phyloP scores from a whole-genome alignment of 2,888 invertebrate genomes.

The Trachelus tabidus region DNA sequence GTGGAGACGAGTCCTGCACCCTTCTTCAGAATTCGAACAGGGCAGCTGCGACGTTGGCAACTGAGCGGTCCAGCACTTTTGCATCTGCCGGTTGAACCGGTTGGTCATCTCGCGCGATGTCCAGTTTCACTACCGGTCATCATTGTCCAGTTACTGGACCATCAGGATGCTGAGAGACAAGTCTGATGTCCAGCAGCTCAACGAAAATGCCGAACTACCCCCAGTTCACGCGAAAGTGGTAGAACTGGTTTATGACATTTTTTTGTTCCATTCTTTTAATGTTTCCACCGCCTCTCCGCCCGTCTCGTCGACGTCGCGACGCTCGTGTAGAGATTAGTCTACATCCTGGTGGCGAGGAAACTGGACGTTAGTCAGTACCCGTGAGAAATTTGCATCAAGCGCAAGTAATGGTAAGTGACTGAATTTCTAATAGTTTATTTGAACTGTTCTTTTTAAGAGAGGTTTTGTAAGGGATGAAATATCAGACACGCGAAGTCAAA shows the following conservation, averaged over 20 bases:
- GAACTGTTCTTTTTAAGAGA: conserved; percentile 1
- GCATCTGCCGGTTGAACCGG: conserved; percentile 64
- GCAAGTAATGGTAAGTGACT: neutral
- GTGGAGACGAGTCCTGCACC: neutral
- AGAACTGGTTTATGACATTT: conserved; percentile 49
- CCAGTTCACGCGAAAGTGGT: conserved; percentile 35
- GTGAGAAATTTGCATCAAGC: neutral
- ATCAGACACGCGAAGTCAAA: neutral
- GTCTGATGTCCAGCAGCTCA: neutral
- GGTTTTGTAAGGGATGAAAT: neutral
- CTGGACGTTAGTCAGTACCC: conserved; percentile 20
- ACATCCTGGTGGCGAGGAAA: conserved; percentile 26
- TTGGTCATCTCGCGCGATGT: conserved; percentile 57
- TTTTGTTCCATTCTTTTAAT: neutral
- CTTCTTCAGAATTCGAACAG: neutral
- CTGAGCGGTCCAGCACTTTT: conserved; percentile 12
- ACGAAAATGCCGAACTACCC: conserved; percentile 7
- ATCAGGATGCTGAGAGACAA: conserved; percentile 57
- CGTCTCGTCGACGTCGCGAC: conserved; percentile 23
- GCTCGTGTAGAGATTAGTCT: conserved; percentile 33
- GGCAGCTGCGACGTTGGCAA: neutral
- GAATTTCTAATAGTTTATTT: neutral
- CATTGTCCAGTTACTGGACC: conserved; percentile 55
- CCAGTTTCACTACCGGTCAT: conserved; percentile 55
- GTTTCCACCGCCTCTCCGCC: conserved; percentile 1